A percentile compares a stretch with the other conserved stretches of the same genome.
phyloP scores from a whole-genome alignment of 1,140 invertebrate species.

The Dufourea novaeangliae region DNA sequence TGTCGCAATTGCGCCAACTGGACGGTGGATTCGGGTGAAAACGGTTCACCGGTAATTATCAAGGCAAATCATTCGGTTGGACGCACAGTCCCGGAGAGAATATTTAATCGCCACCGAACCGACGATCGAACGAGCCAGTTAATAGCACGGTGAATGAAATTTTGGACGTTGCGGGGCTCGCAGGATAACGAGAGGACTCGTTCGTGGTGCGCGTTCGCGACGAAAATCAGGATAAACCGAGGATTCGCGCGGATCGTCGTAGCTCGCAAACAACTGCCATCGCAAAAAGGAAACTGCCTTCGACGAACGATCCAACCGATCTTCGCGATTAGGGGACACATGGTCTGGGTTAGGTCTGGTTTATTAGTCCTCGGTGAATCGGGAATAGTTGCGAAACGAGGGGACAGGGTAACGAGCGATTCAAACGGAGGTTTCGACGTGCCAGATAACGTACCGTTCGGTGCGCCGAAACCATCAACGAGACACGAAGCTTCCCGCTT shows the following conservation, averaged over 20 bases:
- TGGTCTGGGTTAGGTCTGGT: neutral
- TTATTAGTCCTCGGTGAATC: too few species aligned
- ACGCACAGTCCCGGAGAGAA: too few species aligned
- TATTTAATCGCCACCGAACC: neutral
- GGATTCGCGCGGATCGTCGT: neutral
- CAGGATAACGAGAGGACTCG: neutral
- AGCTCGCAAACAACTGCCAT: constrained; percentile 35
- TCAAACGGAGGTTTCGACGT: neutral
- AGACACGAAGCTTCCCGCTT: neutral
- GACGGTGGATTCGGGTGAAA: too few species aligned
- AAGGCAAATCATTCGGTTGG: too few species aligned
- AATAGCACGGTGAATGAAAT: neutral
- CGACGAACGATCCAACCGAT: neutral
- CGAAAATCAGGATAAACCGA: neutral
- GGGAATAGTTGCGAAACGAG: neutral
- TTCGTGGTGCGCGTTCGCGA: constrained; percentile 28
- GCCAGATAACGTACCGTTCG: neutral
- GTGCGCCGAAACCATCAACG: neutral
- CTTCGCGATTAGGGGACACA: neutral
- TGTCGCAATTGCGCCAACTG: neutral
- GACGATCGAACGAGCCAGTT: neutral
- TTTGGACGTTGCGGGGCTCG: neutral
- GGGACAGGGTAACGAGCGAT: neutral
- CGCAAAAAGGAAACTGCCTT: neutral
- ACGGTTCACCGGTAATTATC: too few species aligned